Evolutionary conservation across 2,888 invertebrate species (phyloP).

Genomic region (Salticus scenicus): DNA sequence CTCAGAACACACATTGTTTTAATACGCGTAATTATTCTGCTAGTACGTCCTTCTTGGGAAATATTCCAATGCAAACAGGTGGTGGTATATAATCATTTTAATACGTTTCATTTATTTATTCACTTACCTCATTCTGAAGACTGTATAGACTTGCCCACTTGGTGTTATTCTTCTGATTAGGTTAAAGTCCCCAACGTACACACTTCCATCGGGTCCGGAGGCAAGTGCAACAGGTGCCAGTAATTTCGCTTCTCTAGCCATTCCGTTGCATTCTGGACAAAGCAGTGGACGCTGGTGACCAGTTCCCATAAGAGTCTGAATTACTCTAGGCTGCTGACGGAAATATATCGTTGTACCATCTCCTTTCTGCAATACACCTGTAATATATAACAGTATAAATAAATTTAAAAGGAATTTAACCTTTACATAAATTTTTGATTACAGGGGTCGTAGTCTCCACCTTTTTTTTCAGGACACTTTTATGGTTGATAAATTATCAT

Average conservation of each 20-base stretch:
- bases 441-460: no score
- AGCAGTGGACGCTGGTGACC: constrained; percentile 88
- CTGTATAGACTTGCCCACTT: constrained; percentile 87
- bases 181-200: constrained; percentile 97
- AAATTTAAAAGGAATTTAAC: no score
- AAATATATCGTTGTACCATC: constrained; percentile 97
- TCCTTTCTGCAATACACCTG: constrained; percentile 95
- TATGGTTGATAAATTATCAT: no score
- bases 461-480: no score
- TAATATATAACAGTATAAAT: no score
- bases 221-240: constrained; percentile 95
- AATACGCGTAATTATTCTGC: no score
- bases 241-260: constrained; percentile 86
- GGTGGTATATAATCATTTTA: no score
- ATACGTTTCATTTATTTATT: no score
- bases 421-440: no score
- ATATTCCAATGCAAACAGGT: no score
- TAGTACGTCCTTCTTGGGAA: no score
- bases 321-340: constrained; percentile 92
- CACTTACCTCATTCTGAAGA: constrained; percentile 87
- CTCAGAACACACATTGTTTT: no score
- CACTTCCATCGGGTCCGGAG: constrained; percentile 91
- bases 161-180: constrained; percentile 90
- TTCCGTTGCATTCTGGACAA: constrained; percentile 83
- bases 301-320: constrained; percentile 92